Evolutionary conservation across 2,797 vertebrate species (phyloP).

Genomic region (Channallabes apus): DNA sequence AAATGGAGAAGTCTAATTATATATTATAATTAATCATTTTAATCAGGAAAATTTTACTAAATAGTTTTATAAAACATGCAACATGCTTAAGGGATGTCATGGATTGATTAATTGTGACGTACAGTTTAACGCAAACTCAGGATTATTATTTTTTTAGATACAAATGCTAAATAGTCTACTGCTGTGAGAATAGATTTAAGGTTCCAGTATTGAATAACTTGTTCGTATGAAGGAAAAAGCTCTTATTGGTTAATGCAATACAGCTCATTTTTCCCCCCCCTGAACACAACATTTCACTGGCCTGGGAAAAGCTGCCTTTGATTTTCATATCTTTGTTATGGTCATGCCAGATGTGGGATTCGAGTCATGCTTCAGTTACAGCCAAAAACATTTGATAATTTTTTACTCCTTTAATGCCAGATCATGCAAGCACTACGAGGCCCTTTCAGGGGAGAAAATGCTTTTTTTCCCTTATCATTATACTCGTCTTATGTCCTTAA

Average conservation of each 20-base stretch:
- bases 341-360: constrained; percentile 67
- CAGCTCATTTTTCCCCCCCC: constrained; percentile 61
- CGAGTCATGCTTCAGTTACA: constrained; percentile 57
- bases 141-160: background rate
- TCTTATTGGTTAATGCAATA: constrained; percentile 68
- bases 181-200: constrained; percentile 62
- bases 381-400: constrained; percentile 66
- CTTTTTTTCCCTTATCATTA: constrained; percentile 18
- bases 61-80: constrained; percentile 5
- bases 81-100: background rate
- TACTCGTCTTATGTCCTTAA: background rate
- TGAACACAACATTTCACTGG: constrained; percentile 56
- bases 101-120: constrained; percentile 7
- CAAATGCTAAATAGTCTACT: constrained; percentile 62
- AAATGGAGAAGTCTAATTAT: background rate
- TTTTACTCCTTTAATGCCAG: constrained; percentile 54
- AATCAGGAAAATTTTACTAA: background rate
- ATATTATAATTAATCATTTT: constrained; percentile 6
- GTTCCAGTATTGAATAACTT: constrained; percentile 57
- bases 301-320: constrained; percentile 62
- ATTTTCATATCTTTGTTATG: constrained; percentile 71
- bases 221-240: constrained; percentile 68
- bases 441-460: constrained; percentile 51
- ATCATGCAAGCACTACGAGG: constrained; percentile 54
- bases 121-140: background rate